Evolutionary conservation across 1,140 invertebrate genomes (phyloP), one percentile per base, ranked within the genome.

Genomic region (Dinothrombium tinctorium): DNA sequence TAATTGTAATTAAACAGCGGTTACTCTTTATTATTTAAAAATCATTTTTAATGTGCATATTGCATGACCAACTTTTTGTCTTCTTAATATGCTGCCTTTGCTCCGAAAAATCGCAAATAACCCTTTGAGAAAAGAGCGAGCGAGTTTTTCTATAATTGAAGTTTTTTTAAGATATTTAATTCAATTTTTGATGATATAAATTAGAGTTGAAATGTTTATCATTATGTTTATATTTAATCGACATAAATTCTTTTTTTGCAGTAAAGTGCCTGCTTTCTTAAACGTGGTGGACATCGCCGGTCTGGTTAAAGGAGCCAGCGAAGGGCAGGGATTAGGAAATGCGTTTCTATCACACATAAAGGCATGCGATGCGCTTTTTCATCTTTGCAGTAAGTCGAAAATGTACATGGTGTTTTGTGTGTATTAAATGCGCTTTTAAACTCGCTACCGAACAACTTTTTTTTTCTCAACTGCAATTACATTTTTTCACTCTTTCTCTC

Each of bases 201-300:
- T 28, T 28, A 7, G 26, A 28, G 7, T 8, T n/a, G n/a, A n/a
- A n/a, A n/a, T n/a, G n/a, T n/a, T n/a, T n/a, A n/a, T n/a, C n/a
- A n/a, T n/a, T n/a, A n/a, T n/a, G n/a, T n/a, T n/a, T n/a, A n/a
- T n/a, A n/a, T n/a, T n/a, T n/a, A n/a, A n/a, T n/a, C n/a, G n/a
- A n/a, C n/a, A n/a, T n/a, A n/a, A n/a, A n/a, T n/a, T n/a, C n/a
- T n/a, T n/a, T n/a, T n/a, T n/a, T n/a, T n/a, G n/a, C n/a, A n/a
- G 87, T 56, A 90, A 94, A 68, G 86, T 98, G 8, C 90, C 92
- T 20, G 92, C 90, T 0, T 61, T 55, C 46, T 61, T 99, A 35
- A 98, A 92, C 56, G 76, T 99, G 17, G 83, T 92, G 6, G 94
- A 99, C 55, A 99, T 99, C 54, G 94, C 94, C 36, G 94, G 94